These are phyloP conservation scores for Perccottus glenii DNA, from an alignment of 2,113 vertebrate genomes.

Conservation along the genomic window DNA sequence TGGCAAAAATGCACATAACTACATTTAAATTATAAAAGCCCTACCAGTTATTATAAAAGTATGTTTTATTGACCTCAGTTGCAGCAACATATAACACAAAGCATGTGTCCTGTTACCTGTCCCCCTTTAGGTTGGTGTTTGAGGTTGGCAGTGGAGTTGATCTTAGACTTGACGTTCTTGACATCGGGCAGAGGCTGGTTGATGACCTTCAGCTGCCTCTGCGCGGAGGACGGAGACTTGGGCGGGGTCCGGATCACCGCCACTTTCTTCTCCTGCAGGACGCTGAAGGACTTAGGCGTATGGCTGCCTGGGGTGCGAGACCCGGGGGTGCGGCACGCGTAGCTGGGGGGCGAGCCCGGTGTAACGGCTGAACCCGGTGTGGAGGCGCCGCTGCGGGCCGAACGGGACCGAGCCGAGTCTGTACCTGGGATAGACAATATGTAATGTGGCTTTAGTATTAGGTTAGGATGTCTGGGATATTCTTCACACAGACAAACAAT, in stretches of 20 bases:
- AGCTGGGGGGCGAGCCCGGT: constrained; percentile 91
- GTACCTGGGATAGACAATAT: constrained; percentile 76
- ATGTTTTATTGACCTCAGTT: too few relatives aligned
- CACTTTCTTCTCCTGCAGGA: constrained; percentile 94
- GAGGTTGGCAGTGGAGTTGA: constrained; percentile 91
- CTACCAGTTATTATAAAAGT: too few relatives aligned
- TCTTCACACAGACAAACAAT: not conserved
- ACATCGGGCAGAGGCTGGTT: constrained; percentile 94
- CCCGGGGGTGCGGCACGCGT: constrained; percentile 92
- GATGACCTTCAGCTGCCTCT: constrained; percentile 90
- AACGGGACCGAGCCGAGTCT: constrained; percentile 87
- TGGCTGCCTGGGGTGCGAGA: constrained; percentile 93
- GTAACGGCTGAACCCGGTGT: constrained; percentile 93
- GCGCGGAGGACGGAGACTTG: constrained; percentile 90
- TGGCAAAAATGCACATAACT: not conserved
- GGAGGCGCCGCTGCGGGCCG: constrained; percentile 91
- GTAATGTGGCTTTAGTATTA: not conserved
- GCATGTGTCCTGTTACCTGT: constrained; percentile 81
- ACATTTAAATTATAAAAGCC: too few relatives aligned
- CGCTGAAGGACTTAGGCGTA: constrained; percentile 91
- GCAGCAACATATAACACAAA: too few relatives aligned
- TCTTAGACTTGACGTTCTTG: constrained; percentile 94
- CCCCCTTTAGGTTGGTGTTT: constrained; percentile 95
- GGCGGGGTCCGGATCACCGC: constrained; percentile 94
- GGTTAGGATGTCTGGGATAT: not conserved